Percentiles rank a stretch among this genome's conserved stretches.
Conservation (phyloP, 1,140 invertebrate genomes). For the Hetaerina americana region DNA sequence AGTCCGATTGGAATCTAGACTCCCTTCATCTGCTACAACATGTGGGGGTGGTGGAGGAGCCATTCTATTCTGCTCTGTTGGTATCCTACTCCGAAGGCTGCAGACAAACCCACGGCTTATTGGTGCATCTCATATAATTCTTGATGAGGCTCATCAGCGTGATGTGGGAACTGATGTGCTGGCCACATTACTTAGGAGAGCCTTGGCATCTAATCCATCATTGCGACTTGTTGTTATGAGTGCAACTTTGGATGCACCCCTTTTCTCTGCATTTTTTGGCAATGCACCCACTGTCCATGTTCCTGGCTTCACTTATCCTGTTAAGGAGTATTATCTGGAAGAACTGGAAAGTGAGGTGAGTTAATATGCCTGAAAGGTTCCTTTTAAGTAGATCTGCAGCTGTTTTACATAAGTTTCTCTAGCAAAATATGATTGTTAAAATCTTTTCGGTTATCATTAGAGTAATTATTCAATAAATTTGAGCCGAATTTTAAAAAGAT, state of each 20-base stretch:
- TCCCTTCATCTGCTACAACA: slow-evolving; percentile 25
- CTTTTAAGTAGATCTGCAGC: not conserved
- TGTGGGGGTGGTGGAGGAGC: slow-evolving; percentile 29
- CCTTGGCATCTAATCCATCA: slow-evolving; percentile 31
- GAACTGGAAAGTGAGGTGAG: slow-evolving; percentile 20
- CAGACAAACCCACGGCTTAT: slow-evolving; percentile 32
- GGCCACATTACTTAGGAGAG: slow-evolving; percentile 36
- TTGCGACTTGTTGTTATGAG: slow-evolving; percentile 72
- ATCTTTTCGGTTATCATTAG: too few species aligned
- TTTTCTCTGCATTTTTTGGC: slow-evolving; percentile 62
- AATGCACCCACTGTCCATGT: slow-evolving; percentile 29
- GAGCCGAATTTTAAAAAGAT: too few species aligned
- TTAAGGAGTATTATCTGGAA: slow-evolving; percentile 41
- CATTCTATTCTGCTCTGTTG: slow-evolving; percentile 59
- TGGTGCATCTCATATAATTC: slow-evolving; percentile 50
- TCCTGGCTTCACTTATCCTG: slow-evolving; percentile 40
- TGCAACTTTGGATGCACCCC: slow-evolving; percentile 61
- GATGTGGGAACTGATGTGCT: slow-evolving; percentile 50
- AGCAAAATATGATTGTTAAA: too few species aligned
- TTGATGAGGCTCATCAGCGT: slow-evolving; percentile 68
- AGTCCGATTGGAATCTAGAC: slow-evolving; percentile 19
- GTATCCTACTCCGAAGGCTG: slow-evolving; percentile 56
- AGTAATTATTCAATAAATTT: too few species aligned
- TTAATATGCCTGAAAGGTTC: slow-evolving; percentile 4
- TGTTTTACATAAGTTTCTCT: too few species aligned